A percentile compares a stretch with the other conserved stretches of the same genome.
Conservation (phyloP, 2,113 vertebrate genomes). For the Callithrix jacchus region DNA sequence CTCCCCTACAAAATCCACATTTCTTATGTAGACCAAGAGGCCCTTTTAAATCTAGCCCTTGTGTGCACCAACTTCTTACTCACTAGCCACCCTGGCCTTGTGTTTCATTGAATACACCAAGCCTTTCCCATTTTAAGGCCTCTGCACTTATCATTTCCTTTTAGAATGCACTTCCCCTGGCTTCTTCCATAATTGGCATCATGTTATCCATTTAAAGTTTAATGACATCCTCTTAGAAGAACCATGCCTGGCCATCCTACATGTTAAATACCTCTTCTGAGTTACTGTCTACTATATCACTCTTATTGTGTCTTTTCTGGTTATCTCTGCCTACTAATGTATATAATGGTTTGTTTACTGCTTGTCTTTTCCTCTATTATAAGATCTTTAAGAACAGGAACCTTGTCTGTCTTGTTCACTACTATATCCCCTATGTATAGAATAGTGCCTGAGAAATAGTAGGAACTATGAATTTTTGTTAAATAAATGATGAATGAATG, state of each 20-base stretch:
- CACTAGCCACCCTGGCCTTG: background rate
- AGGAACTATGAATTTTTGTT: background rate
- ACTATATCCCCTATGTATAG: background rate
- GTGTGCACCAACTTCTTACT: background rate
- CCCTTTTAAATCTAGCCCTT: background rate
- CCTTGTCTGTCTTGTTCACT: background rate
- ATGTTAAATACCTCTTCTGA: constrained; percentile 3
- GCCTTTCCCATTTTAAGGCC: background rate
- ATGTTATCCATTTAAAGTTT: background rate
- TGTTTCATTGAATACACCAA: background rate
- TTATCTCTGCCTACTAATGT: background rate
- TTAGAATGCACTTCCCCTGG: background rate
- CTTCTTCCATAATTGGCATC: background rate
- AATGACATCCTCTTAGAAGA: background rate
- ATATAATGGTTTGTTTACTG: background rate
- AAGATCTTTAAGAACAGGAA: background rate
- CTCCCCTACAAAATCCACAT: background rate
- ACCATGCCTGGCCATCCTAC: background rate
- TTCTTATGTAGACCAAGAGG: background rate
- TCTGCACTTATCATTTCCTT: background rate
- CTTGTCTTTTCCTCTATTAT: background rate
- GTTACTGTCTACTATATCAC: background rate
- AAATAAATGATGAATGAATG: background rate
- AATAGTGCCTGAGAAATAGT: background rate
- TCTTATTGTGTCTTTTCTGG: background rate